Base-by-base conservation (phyloP, 2,797 vertebrate genomes). In the Karalla daura region DNA sequence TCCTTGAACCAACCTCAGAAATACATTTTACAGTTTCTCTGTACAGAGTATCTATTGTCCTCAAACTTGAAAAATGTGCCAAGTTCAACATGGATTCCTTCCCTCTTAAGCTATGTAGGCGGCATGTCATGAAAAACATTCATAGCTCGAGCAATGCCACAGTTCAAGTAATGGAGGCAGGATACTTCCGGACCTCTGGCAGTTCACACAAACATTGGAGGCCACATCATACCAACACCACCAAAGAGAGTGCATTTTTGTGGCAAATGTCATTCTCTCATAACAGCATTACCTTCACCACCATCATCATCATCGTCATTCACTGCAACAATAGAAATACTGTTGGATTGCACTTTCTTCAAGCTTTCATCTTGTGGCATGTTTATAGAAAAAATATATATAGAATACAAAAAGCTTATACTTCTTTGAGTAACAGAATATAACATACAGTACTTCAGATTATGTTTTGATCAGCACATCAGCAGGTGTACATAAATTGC, bases 351-450 rank as follows among this genome's bases (percentile, higher is more conserved):
- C 91, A 93, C 91, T 83, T 92, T 91, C 88, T 89, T 92, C 87
- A 90, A 92, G 89, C 89, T 92, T 92, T 90, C 89, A 86, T 90
- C 86, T 89, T 89, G 90, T 92, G 89, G 88, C 87, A 75, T 87
- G 88, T 91, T 88, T 89, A 90, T 92, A 92, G 91, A 93, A 93
- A 92, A 93, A 88, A 93, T 93, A 92, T 89, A 91, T 91, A 91
- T 91, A 92, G 89, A 93, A 90, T 93, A 93, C 89, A 92, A 93
- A 93, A 93, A 91, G 90, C 90, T 93, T 93, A 93, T 93, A 93
- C 85, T 91, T 92, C 87, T 92, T 92, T 89, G 88, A 93, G 83
- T 93, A 92, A 93, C 91, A 93, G 90, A 92, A 91, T 93, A 93
- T 93, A 92, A 90, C 90, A 90, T 93, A 93, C 91, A 93, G 91